These are phyloP conservation scores for Xylophagus ater DNA, from an alignment of 2,888 invertebrate genomes.

Conservation along the genomic window DNA sequence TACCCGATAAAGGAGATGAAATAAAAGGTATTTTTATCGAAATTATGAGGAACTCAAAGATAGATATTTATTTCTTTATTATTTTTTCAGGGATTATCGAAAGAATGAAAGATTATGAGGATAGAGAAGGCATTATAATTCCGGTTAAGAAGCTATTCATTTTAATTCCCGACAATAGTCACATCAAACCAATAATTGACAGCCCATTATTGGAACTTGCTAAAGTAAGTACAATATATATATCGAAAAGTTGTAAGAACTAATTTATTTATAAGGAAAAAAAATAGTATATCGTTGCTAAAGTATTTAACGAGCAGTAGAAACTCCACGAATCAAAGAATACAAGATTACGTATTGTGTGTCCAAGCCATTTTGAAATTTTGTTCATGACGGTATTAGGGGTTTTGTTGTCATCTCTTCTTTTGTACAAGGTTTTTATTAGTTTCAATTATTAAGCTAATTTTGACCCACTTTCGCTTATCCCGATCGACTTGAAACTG, in stretches of 20 bases:
- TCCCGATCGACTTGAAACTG: too few relatives aligned
- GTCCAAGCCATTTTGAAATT: too few relatives aligned
- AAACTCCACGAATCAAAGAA: too few relatives aligned
- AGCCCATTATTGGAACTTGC: conserved; percentile 24
- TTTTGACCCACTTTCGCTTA: too few relatives aligned
- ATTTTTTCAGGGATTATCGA: conserved; percentile 22
- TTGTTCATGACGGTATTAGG: too few relatives aligned
- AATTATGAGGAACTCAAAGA: not conserved
- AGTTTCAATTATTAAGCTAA: not conserved
- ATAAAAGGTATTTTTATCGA: conserved; percentile 10
- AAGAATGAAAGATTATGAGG: conserved; percentile 27
- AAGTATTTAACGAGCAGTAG: too few relatives aligned
- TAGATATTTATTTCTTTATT: not conserved
- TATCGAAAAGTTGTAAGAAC: not conserved
- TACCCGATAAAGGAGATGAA: conserved; percentile 20
- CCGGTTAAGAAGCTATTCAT: conserved; percentile 28
- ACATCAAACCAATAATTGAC: conserved; percentile 23
- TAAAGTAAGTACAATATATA: conserved; percentile 20
- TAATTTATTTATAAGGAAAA: not conserved
- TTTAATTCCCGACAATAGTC: conserved; percentile 29
- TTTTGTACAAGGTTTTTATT: too few relatives aligned
- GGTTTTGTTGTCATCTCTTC: too few relatives aligned
- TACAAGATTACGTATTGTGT: too few relatives aligned
- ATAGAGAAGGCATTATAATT: conserved; percentile 21
- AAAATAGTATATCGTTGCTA: not conserved